Evolutionary conservation across 2,797 vertebrate genomes (phyloP), one percentile per base, ranked within the genome.

Genomic region (Acomys russatus): DNA sequence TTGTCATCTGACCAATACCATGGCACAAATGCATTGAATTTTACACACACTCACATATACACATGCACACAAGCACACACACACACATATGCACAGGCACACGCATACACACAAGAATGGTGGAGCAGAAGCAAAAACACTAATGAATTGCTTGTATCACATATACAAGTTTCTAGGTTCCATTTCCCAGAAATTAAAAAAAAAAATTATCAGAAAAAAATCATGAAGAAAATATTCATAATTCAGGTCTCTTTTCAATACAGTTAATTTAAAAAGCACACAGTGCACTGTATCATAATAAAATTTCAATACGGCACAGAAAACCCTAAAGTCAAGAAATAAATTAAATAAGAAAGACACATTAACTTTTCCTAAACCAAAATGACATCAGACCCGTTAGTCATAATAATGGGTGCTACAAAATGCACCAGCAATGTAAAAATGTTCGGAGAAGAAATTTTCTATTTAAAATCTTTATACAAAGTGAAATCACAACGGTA

Each of bases 181-280:
- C 33, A 71, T 56, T 71, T 56, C 54, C 51, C 49, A 71, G 51
- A 54, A n/a, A 25, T 85, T n/a, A 3, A 44, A 33, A 63, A 18
- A 44, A 66, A 59, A 51, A 64, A 84, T 84, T 44, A 80, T 76
- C 3, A 85, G 15, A 33, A 92, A 87, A 89, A 88, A 87, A 70
- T 68, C 17, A 71, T 61, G 17, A 82, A 88, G 73, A 54, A 86
- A 83, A 61, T 90, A 44, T 68, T 66, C 33, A 78, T 56, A 59
- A 79, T 68, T 68, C 71, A 54, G n/a, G 77, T 44, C 9, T 20
- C 64, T 68, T 85, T 68, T 51, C 3, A 51, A 2, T 68, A 85
- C 17, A 64, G 33, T 66, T 84, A 44, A 84, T 66, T 66, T 84
- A 49, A 18, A 28, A 64, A 83, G 35, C 59, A 30, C 17, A 14